Evolutionary conservation across 2,888 invertebrate species (phyloP), one percentile per base, ranked within the genome.

Genomic region (Lasioglossum malachurum): DNA sequence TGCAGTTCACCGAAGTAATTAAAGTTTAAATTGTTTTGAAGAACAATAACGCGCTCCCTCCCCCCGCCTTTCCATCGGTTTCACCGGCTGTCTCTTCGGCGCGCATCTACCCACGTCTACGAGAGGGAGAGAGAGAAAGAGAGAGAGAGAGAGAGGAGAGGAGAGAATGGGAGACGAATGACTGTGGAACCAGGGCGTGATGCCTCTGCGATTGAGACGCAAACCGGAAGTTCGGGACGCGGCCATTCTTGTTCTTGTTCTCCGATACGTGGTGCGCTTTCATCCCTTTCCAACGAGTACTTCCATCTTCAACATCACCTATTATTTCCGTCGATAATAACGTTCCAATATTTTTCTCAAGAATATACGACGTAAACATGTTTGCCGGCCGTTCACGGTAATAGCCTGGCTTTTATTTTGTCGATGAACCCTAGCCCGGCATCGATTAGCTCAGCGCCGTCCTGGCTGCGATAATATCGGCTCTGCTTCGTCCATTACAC

Each of bases 1-100:
- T 92, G 92, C 91, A 92, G 92, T 92, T 92, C 92, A 92, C 92
- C 91, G 93, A 92, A 93, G 92, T 92, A 92, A 92, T 92, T 92
- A 92, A 92, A 92, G 92, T 92, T 92, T 92, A 92, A 92, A 92
- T 92, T 92, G 92, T 92, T 92, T 92, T 93, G 92, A 92, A 92
- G 93, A 92, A 93, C 92, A 93, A 93, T 93, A 92, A 92, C 90
- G 83, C 87, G 81, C 87, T 81, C 71, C 60, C n/a, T 75, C 38
- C 57, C n/a, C 75, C 41, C 69, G 64, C 49, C 85, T 80, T 80
- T 75, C 86, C 81, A 60, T 73, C 85, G 77, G 79, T 81, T 81
- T 81, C 89, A 73, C 77, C 57, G 35, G 82, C 77, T 84, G 77
- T 84, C 82, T 78, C 78, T 77, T 83, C 77, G 78, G 46, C 79